Base-by-base conservation (phyloP, 2,888 invertebrate genomes). In the Drosophila monieri region DNA sequence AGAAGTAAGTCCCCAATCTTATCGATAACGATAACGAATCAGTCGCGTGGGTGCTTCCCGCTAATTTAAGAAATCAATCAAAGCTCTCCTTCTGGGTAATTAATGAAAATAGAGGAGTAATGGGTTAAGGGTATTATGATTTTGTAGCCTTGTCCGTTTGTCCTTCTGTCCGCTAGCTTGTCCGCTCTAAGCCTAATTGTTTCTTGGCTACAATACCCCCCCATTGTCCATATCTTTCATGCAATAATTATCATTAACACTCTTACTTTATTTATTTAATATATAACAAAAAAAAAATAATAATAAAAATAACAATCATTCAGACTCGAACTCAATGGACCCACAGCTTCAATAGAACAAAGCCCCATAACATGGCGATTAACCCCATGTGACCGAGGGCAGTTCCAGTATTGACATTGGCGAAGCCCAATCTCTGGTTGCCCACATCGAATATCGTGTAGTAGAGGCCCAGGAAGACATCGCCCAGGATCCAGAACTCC, bases 381-480 rank as follows among this genome's bases (percentile, higher is more conserved):
- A 35, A 6, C 2, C 23, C 57, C 23, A n/a, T 1, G n/a, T 30
- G n/a, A 0, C 12, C 14, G 0, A 18, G 8, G 2, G 30, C n/a
- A 61, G 9, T 6, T 0, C 57, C 47, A 0, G 30, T 32, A 5
- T 48, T 61, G 2, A 80, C 77, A 27, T 91, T 89, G 47, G 98
- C 98, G 92, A 99, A 97, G 65, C 98, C 98, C 88, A 99, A 5
- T 56, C 96, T 94, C 88, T 95, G 94, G 89, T 97, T 96, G 73
- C 94, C 95, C 91, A 96, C 92, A 93, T 99, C 98, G 92, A 98
- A 99, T 92, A 97, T 97, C 0, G 98, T 97, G 93, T 98, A 99
- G 93, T 94, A 98, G 88, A 94, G 95, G 53, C 98, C 98, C 91
- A 99, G 97, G 92, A 99, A 99, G 74, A 98, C 96, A 92, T 99